These are phyloP conservation scores for Drosophila gaucha DNA, from an alignment of 2,888 invertebrate genomes.

Conservation along the genomic window DNA sequence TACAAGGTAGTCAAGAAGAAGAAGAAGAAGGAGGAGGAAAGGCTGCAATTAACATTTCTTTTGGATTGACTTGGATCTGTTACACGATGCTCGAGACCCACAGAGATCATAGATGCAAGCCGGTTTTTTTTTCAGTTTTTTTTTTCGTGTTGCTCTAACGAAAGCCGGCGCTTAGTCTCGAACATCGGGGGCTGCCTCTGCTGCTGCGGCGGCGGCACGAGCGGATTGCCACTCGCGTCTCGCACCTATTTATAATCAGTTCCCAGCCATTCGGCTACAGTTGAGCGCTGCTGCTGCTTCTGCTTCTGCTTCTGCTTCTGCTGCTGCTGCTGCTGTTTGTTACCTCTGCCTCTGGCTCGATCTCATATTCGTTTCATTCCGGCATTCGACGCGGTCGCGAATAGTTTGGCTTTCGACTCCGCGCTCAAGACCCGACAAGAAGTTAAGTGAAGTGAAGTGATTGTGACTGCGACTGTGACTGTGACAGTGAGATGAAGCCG, in stretches of 20 bases:
- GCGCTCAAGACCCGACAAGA: conserved; percentile 2
- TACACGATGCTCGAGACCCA: conserved; percentile 37
- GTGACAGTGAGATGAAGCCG: conserved; percentile 57
- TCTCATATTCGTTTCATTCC: conserved; percentile 63
- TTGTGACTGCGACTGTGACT: conserved; percentile 18
- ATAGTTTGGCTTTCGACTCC: conserved; percentile 48
- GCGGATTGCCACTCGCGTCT: conserved; percentile 49
- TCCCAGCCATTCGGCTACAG: conserved; percentile 53
- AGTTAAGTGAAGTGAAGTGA: conserved; percentile 10
- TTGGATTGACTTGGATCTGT: conserved; percentile 25
- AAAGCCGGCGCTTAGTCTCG: conserved; percentile 74
- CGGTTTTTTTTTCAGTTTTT: conserved; percentile 40
- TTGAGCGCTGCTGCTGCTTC: conserved; percentile 50
- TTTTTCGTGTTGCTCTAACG: conserved; percentile 44
- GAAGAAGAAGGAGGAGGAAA: too few relatives aligned
- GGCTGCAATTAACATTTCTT: conserved; percentile 36
- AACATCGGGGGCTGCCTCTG: conserved; percentile 29
- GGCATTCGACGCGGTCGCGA: conserved; percentile 60
- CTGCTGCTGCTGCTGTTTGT: conserved; percentile 49
- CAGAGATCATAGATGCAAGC: conserved; percentile 36
- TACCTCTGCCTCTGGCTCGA: conserved; percentile 36
- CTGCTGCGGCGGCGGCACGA: conserved; percentile 38
- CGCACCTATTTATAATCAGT: conserved; percentile 75
- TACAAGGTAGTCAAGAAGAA: conserved; percentile 11
- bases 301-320: conserved; percentile 36